phyloP scores from a whole-genome alignment of 92 coral and sea anemone species.

The Bergia sp. region DNA sequence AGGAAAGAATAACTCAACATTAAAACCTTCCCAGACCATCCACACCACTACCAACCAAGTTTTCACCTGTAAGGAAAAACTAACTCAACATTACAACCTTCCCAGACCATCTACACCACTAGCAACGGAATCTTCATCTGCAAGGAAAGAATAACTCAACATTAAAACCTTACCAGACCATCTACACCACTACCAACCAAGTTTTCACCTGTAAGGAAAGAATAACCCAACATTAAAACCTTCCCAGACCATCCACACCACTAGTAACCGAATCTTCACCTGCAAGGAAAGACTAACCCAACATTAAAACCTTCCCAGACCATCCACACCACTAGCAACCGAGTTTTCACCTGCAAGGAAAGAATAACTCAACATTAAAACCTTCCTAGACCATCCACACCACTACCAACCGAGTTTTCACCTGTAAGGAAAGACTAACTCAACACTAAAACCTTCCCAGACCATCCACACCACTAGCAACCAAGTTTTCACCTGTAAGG shows the following conservation, averaged over 20 bases:
- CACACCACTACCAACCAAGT: no score
- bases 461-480: constrained; percentile 5
- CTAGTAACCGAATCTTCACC: no score
- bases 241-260: no score
- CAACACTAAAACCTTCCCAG: neutral
- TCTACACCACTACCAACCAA: neutral
- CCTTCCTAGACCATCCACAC: neutral
- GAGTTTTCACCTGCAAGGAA: neutral
- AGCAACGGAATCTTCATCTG: constrained; percentile 16
- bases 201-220: neutral
- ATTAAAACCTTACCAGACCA: neutral
- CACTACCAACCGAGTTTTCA: no score
- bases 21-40: no score
- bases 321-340: neutral
- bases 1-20: no score
- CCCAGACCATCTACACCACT: constrained; percentile 30
- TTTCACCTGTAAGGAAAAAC: no score
- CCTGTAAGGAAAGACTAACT: neutral
- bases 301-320: constrained; percentile 8
- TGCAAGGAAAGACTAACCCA: neutral
- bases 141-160: neutral
- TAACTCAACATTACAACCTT: constrained; percentile 9
- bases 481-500: no score
- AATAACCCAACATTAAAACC: no score
- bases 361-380: no score